Conservation (phyloP, 2,113 vertebrate genomes). For the Cyrtonyx montezumae region DNA sequence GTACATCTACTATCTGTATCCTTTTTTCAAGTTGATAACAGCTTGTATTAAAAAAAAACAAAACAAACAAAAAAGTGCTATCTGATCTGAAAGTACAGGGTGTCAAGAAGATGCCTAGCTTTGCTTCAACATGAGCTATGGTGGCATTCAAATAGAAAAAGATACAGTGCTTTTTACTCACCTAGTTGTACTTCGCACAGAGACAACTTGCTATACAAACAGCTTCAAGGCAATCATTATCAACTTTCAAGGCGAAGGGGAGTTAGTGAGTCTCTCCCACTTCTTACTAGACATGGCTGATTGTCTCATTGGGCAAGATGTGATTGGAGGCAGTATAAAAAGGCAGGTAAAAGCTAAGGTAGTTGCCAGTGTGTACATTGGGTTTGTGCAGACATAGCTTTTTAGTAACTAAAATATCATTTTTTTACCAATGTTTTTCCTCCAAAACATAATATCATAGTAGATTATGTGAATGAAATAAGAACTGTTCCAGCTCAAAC, state of each 20-base stretch:
- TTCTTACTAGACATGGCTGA: neutral
- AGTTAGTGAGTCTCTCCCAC: neutral
- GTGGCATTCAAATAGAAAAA: too few relatives aligned
- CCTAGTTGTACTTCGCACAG: neutral
- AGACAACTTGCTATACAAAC: neutral
- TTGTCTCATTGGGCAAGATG: neutral
- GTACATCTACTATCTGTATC: neutral
- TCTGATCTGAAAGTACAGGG: neutral
- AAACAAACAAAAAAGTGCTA: neutral
- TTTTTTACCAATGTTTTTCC: too few relatives aligned
- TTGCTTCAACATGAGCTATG: neutral
- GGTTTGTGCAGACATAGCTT: too few relatives aligned
- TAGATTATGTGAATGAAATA: too few relatives aligned
- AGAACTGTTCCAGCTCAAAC: too few relatives aligned
- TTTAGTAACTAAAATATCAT: too few relatives aligned
- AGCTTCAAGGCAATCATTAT: neutral
- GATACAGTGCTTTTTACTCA: neutral
- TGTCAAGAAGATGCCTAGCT: neutral
- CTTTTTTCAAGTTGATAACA: neutral
- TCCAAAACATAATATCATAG: too few relatives aligned
- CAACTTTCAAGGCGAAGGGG: neutral
- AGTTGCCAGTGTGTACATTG: neutral
- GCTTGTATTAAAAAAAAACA: too few relatives aligned
- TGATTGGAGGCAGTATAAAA: neutral
- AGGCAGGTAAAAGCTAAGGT: neutral